Base-by-base conservation (phyloP, 2,888 invertebrate genomes). In the Rhingia campestris region DNA sequence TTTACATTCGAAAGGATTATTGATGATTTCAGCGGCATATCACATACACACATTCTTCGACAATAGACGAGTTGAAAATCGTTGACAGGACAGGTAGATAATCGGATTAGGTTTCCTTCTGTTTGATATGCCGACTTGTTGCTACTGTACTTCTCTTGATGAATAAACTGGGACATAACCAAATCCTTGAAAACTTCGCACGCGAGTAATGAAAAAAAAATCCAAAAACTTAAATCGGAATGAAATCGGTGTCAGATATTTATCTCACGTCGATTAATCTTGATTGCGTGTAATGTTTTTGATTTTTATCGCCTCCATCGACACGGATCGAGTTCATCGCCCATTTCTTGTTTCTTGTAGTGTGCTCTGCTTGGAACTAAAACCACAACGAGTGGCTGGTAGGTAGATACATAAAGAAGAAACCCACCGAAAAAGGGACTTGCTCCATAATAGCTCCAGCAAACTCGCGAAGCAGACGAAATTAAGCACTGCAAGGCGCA, bases 191-290 rank as follows among this genome's bases (percentile, higher is more conserved):
- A 39, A 22, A 54, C 30, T 59, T 12, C 67, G 30, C 32, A 41
- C 41, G 32, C 14, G 9, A 6, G 47, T 53, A 56, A 41, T 32
- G 7, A 53, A 37, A 63, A 39, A 10, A 54, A 30, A 61, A 33
- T 3, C 39, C 39, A 6, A 66, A 53, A 64, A 37, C 12, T 4
- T 37, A 72, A 59, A 53, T 53, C 41, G 49, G 6, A 41, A 54
- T 54, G 10, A 45, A 67, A 63, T 77, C 59, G 32, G 14, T 53
- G 14, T 54, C 66, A 49, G 72, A 66, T 82, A 54, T 58, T 63
- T 73, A 80, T 79, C 80, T 54, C 49, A 59, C 61, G 73, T 63
- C 82, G 69, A 82, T 79, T 79, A 63, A 84, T 84, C 84, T 80
- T 80, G 80, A 84, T 84, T 43, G 64, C 70, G 39, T 75, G 74